Percentiles rank a stretch among this genome's conserved stretches.
Evolutionary conservation across 2,113 vertebrate species (phyloP).

Genomic region (Geococcyx californianus): DNA sequence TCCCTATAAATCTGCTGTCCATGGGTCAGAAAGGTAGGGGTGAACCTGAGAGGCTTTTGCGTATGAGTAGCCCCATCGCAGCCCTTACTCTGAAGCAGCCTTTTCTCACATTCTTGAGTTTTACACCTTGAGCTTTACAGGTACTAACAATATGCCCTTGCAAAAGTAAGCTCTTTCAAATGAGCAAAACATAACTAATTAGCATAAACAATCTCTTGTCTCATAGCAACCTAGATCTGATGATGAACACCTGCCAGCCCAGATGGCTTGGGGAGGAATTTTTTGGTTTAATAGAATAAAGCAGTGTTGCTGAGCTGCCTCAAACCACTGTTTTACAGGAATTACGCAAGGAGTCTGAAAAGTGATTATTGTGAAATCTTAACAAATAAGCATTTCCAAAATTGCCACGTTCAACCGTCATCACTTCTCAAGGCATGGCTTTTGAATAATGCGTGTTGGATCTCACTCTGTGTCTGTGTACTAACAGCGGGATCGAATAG

Average conservation of each 20-base stretch:
- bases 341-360: constrained; percentile 38
- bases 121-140: constrained; percentile 38
- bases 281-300: constrained; percentile 69
- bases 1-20: neutral
- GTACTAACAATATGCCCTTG: neutral
- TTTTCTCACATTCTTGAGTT: neutral
- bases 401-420: neutral
- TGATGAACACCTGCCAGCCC: constrained; percentile 78
- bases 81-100: neutral
- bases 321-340: constrained; percentile 50
- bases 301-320: constrained; percentile 38
- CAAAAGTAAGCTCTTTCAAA: constrained; percentile 58
- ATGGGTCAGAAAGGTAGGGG: neutral
- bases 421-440: constrained; percentile 2
- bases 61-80: neutral
- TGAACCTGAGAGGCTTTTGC: neutral
- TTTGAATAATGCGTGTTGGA: constrained; percentile 26
- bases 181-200: constrained; percentile 70
- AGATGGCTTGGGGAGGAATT: constrained; percentile 72
- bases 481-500: neutral
- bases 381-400: constrained; percentile 52
- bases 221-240: constrained; percentile 75
- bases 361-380: constrained; percentile 32
- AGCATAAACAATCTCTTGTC: constrained; percentile 66
- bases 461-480: neutral